phyloP scores from a whole-genome alignment of 2,113 vertebrate genomes.

The Microcebus jonahi region DNA sequence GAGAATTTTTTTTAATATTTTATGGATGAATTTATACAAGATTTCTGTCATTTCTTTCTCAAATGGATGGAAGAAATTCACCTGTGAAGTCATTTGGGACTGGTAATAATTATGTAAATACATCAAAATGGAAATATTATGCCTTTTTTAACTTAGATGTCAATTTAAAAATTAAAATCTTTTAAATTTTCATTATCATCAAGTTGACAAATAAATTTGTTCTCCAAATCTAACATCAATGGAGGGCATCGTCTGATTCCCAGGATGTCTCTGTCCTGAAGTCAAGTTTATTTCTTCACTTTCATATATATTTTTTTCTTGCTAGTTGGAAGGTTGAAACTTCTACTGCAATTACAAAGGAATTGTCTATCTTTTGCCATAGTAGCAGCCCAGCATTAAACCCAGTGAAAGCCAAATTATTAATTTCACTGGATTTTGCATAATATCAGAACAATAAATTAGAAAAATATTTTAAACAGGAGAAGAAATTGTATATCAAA shows the following conservation, averaged over 20 bases:
- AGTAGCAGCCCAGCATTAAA: neutral
- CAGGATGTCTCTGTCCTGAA: neutral
- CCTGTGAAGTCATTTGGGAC: neutral
- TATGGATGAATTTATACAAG: neutral
- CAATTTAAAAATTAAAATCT: neutral
- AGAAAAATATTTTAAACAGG: neutral
- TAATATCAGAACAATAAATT: neutral
- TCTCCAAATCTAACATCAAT: neutral
- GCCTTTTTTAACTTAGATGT: neutral
- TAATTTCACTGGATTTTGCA: neutral
- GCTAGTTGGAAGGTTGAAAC: neutral
- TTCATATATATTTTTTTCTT: neutral
- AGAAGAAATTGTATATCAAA: neutral
- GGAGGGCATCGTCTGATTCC: neutral
- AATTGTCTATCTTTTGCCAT: neutral
- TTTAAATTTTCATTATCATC: neutral
- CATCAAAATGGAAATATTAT: neutral
- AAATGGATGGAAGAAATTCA: neutral
- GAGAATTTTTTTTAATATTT: neutral
- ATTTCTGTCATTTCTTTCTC: neutral
- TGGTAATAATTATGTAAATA: neutral
- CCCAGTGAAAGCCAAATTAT: neutral
- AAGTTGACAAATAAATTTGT: neutral
- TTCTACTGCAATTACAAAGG: neutral
- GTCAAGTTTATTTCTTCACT: neutral